Percentiles rank a stretch among this genome's conserved stretches.
phyloP scores from a whole-genome alignment of 2,113 vertebrate species.

The Solea solea region DNA sequence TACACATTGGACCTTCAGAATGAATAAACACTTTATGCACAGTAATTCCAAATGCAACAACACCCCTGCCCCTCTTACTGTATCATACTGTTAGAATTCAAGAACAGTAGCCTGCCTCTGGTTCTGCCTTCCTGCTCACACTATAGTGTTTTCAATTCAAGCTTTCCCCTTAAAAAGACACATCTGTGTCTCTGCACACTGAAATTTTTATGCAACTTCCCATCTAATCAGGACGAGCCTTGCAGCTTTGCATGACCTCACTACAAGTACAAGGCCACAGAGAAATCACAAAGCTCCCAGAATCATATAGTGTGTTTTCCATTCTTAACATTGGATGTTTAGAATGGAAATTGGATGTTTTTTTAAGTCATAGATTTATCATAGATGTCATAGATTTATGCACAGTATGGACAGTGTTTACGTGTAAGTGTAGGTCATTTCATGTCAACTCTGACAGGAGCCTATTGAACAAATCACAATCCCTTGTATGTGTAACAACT shows the following conservation, averaged over 20 bases:
- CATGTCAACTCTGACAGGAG: not conserved
- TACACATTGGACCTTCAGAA: too few species aligned
- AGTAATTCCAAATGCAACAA: not conserved
- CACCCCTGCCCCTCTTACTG: not conserved
- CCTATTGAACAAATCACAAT: not conserved
- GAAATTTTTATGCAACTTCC: constrained; percentile 31
- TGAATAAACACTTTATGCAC: too few species aligned
- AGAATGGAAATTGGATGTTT: too few species aligned
- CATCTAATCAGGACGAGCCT: constrained; percentile 20
- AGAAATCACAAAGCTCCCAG: not conserved
- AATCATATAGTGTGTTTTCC: not conserved
- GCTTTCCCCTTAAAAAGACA: not conserved
- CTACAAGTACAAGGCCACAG: not conserved
- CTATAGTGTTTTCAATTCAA: not conserved
- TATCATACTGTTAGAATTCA: not conserved
- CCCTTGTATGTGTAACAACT: not conserved
- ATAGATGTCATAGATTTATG: too few species aligned
- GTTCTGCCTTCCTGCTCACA: not conserved
- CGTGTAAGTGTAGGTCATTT: not conserved
- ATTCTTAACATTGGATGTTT: too few species aligned
- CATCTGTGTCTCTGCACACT: constrained; percentile 3
- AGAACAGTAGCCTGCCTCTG: not conserved
- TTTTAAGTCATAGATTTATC: too few species aligned
- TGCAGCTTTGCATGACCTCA: not conserved
- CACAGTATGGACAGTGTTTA: not conserved